A percentile compares a stretch with the other conserved stretches of the same genome.
Conservation (phyloP, 2,888 invertebrate species). For the Gryllus longicercus region DNA sequence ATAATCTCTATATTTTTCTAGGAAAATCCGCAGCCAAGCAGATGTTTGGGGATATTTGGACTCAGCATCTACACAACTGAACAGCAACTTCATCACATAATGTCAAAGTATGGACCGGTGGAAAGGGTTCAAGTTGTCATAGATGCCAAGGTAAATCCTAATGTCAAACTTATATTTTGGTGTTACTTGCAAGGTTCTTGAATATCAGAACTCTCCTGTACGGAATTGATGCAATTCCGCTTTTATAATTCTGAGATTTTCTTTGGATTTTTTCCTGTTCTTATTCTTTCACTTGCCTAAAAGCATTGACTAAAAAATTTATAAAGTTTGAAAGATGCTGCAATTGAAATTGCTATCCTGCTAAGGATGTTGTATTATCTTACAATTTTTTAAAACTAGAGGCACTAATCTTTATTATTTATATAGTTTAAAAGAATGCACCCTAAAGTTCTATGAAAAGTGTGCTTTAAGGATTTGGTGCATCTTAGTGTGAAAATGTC, state of each 20-base stretch:
- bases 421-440: neutral
- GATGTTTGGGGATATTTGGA: slow-evolving; percentile 93
- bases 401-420: neutral
- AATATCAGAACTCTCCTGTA: neutral
- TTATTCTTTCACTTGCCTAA: too few relatives aligned
- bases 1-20: slow-evolving; percentile 43
- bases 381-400: neutral
- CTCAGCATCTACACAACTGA: slow-evolving; percentile 90
- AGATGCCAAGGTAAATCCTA: slow-evolving; percentile 75
- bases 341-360: slow-evolving; percentile 30
- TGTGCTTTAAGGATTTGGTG: too few relatives aligned
- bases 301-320: too few relatives aligned
- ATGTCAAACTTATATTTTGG: neutral
- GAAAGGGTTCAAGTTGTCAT: slow-evolving; percentile 92
- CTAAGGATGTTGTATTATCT: slow-evolving; percentile 31
- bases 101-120: slow-evolving; percentile 87
- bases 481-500: too few relatives aligned
- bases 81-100: slow-evolving; percentile 85
- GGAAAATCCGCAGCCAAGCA: slow-evolving; percentile 82
- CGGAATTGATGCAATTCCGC: too few relatives aligned
- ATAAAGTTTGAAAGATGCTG: too few relatives aligned
- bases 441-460: too few relatives aligned
- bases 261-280: too few relatives aligned
- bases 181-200: neutral
- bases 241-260: too few relatives aligned